Conservation (phyloP, 2,797 vertebrate species). For the Manis javanica region DNA sequence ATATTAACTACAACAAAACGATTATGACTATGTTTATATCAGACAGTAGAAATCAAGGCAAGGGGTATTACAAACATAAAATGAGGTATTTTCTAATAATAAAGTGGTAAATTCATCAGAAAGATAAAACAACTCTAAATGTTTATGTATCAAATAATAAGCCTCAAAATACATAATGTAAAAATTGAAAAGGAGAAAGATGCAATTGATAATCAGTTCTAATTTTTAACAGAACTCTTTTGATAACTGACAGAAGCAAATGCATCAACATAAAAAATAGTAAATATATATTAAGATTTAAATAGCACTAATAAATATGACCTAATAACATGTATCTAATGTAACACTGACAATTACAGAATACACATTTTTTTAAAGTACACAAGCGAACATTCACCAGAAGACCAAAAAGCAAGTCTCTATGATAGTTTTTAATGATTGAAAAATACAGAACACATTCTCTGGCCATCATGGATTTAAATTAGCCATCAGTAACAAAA, state of each 20-base stretch:
- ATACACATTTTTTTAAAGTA: constrained; percentile 11
- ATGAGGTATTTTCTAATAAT: not conserved
- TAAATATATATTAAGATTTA: not conserved
- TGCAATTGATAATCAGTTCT: not conserved
- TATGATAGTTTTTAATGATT: not conserved
- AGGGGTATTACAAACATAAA: constrained; percentile 4
- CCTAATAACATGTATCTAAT: not conserved
- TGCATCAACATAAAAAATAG: not conserved
- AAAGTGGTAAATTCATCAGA: not conserved
- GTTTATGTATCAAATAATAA: not conserved
- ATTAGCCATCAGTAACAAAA: not conserved
- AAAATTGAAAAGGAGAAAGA: constrained; percentile 21
- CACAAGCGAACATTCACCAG: not conserved
- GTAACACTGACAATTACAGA: not conserved
- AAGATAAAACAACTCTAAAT: not conserved
- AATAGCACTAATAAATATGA: not conserved
- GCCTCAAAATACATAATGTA: not conserved
- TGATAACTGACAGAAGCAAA: not conserved
- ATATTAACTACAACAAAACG: not conserved
- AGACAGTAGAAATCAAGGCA: not conserved
- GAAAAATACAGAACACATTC: not conserved
- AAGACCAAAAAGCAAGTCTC: not conserved
- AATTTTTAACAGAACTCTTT: not conserved
- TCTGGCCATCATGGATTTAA: not conserved
- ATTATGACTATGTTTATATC: not conserved